Evolutionary conservation across 2,888 invertebrate species (phyloP).

Genomic region (Amiota minor): DNA sequence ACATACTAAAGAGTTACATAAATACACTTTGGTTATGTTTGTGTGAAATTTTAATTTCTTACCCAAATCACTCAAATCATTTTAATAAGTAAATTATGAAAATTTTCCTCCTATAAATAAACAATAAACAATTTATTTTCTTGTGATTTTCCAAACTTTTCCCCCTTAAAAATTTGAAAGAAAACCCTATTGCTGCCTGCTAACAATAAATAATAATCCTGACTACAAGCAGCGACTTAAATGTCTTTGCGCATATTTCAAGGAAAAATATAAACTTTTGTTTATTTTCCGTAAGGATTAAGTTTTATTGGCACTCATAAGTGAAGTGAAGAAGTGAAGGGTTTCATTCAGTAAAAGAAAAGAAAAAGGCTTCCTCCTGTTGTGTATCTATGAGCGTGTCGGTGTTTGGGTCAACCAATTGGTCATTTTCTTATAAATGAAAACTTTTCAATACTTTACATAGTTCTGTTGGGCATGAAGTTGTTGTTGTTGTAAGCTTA

Average conservation of each 20-base stretch:
- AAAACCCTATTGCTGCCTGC: conserved; percentile 2
- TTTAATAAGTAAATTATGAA: conserved; percentile 68
- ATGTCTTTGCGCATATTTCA: conserved; percentile 33
- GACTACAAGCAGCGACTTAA: conserved; percentile 60
- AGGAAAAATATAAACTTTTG: conserved; percentile 14
- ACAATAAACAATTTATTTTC: conserved; percentile 66
- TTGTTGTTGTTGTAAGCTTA: background rate
- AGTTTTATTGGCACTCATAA: conserved; percentile 60
- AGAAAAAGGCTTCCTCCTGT: conserved; percentile 44
- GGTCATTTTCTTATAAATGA: conserved; percentile 61
- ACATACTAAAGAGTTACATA: background rate
- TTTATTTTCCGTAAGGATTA: conserved; percentile 51
- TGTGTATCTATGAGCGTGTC: conserved; percentile 18
- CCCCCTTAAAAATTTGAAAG: background rate
- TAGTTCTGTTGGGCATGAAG: conserved; percentile 4
- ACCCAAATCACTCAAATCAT: conserved; percentile 68
- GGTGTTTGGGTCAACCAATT: conserved; percentile 62
- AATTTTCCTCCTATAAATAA: conserved; percentile 60
- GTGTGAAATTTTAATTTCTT: conserved; percentile 59
- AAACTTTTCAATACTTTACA: conserved; percentile 9
- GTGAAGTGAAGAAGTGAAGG: conserved; percentile 32
- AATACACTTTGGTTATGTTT: conserved; percentile 23
- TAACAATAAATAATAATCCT: conserved; percentile 54
- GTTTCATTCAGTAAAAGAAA: too few species aligned
- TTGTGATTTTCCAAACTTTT: conserved; percentile 18